Conservation (phyloP, 2,113 vertebrate genomes). For the Antechinus stuartii region DNA sequence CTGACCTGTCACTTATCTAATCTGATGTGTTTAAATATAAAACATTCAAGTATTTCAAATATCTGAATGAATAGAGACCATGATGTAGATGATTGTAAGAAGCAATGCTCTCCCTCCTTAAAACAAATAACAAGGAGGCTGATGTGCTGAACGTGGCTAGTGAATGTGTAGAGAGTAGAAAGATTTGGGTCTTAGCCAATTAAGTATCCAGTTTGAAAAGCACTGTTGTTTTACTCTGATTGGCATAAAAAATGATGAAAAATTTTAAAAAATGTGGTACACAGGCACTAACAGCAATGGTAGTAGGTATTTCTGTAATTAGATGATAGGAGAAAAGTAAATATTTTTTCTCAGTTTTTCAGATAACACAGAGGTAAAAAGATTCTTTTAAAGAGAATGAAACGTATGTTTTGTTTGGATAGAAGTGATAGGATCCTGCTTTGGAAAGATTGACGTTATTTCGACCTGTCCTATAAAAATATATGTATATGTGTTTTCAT, state of each 20-base stretch:
- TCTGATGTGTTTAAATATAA: slow-evolving; percentile 5
- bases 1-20: not conserved
- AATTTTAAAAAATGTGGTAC: not conserved
- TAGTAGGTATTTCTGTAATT: not conserved
- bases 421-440: not conserved
- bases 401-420: not conserved
- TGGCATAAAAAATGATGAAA: not conserved
- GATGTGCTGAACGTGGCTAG: not conserved
- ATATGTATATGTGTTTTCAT: slow-evolving; percentile 57
- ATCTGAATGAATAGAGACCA: not conserved
- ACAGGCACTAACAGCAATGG: no score
- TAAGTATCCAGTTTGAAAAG: not conserved
- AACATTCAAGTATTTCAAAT: not conserved
- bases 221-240: not conserved
- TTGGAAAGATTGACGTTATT: not conserved
- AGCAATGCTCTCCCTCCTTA: not conserved
- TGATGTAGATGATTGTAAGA: not conserved
- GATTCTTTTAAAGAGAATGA: not conserved
- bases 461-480: not conserved
- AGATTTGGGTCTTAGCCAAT: not conserved
- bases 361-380: not conserved
- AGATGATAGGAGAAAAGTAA: not conserved
- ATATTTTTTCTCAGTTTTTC: not conserved
- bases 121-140: slow-evolving; percentile 8
- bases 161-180: not conserved